Evolutionary conservation across 2,888 invertebrate genomes (phyloP).

Genomic region (Tiliacea aurago): DNA sequence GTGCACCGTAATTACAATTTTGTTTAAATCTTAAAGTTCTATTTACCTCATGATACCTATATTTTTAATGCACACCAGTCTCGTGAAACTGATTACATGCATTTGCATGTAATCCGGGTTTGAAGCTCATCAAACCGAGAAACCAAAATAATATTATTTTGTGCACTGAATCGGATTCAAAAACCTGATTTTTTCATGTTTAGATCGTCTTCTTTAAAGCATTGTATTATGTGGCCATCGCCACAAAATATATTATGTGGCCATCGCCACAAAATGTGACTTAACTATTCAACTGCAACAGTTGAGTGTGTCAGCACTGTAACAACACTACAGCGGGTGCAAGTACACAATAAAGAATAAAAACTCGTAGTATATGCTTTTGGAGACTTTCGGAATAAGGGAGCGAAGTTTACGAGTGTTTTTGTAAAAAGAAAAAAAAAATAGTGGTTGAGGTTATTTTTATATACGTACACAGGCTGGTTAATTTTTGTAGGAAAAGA

Average conservation of each 20-base stretch:
- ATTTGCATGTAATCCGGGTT: neutral
- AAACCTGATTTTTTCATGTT: neutral
- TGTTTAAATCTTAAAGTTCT: neutral
- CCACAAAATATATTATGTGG: no score
- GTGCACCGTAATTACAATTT: neutral
- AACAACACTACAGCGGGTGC: constrained; percentile 17
- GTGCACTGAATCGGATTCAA: neutral
- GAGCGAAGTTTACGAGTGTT: neutral
- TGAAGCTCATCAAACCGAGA: neutral
- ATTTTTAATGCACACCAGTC: neutral
- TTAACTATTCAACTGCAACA: neutral
- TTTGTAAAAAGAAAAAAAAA: neutral
- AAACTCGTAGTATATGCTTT: constrained; percentile 42
- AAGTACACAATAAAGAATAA: constrained; percentile 35
- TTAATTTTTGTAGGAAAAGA: neutral
- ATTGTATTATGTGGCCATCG: neutral
- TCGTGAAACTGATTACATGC: neutral
- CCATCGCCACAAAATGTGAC: constrained; percentile 1
- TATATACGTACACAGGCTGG: neutral
- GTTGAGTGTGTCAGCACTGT: neutral
- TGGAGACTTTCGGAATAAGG: constrained; percentile 20
- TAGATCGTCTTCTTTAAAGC: neutral
- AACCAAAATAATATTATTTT: neutral
- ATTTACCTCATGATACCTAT: neutral
- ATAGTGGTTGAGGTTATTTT: neutral